Conservation (phyloP, 92 coral and sea anemone species). For the Epizoanthus stellaris region DNA sequence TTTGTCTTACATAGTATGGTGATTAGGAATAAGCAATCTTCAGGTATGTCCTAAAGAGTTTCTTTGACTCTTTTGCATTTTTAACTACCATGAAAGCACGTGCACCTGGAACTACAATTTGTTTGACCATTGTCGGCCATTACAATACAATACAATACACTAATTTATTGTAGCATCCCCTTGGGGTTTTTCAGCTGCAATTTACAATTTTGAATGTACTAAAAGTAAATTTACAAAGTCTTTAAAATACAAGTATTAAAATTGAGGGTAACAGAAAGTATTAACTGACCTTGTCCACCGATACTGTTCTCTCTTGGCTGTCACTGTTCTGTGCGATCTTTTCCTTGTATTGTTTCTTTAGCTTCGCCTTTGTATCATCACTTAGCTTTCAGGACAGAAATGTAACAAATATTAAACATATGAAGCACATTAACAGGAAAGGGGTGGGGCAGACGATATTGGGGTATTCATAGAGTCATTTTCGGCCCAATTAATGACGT, state of each 20-base stretch:
- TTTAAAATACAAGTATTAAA: neutral
- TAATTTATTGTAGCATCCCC: neutral
- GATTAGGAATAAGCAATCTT: too few species aligned
- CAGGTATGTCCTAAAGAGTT: too few species aligned
- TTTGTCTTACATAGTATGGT: too few species aligned
- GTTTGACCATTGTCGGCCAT: neutral
- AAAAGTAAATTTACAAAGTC: too few species aligned
- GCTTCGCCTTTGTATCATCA: neutral
- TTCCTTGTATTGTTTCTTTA: conserved; percentile 14
- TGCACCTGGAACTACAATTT: too few species aligned
- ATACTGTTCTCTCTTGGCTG: neutral
- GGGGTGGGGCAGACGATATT: too few species aligned
- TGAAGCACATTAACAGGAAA: neutral
- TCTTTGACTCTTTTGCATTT: too few species aligned
- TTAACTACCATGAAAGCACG: too few species aligned
- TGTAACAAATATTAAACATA: neutral
- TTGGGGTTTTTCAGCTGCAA: neutral
- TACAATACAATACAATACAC: neutral
- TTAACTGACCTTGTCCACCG: conserved; percentile 2
- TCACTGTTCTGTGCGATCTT: neutral
- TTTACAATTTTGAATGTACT: too few species aligned
- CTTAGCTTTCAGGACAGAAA: neutral
- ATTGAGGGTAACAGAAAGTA: neutral
- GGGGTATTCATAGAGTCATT: too few species aligned
- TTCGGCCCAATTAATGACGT: too few species aligned